These are phyloP conservation scores for Telmatherina bonti DNA, from an alignment of 2,797 vertebrate genomes.

Conservation along the genomic window DNA sequence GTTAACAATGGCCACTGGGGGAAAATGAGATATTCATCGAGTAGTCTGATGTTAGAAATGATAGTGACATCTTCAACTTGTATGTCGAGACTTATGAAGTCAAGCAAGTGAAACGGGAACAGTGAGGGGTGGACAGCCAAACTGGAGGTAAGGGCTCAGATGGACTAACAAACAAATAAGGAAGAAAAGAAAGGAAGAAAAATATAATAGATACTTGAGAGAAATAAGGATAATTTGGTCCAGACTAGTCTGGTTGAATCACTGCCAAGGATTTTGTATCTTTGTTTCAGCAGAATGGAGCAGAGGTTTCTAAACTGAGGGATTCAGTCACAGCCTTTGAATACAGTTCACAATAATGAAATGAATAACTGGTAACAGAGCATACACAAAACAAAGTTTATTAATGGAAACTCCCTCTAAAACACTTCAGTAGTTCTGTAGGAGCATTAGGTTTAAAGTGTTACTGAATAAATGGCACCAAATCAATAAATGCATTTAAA, in stretches of 20 bases:
- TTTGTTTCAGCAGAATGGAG: constrained; percentile 20
- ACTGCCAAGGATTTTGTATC: constrained; percentile 2
- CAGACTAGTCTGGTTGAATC: constrained; percentile 13
- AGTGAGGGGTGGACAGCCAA: constrained; percentile 18
- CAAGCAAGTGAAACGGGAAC: constrained; percentile 29
- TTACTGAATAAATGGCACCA: constrained; percentile 24
- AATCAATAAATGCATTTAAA: constrained; percentile 42
- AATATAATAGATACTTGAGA: constrained; percentile 10
- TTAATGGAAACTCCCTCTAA: constrained; percentile 14
- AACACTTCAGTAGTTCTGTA: constrained; percentile 21
- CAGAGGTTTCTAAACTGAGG: constrained; percentile 36
- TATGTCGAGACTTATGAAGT: constrained; percentile 41
- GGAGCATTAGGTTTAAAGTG: constrained; percentile 21
- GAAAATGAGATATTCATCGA: constrained; percentile 13
- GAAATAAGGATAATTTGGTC: constrained; percentile 21
- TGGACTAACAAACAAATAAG: constrained; percentile 20
- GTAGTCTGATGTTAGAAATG: constrained; percentile 40
- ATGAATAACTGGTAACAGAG: constrained; percentile 18
- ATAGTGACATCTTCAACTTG: constrained; percentile 36
- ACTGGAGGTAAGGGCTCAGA: constrained; percentile 19
- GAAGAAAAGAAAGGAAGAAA: constrained; percentile 2
- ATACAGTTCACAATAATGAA: constrained; percentile 14
- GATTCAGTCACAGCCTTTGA: constrained; percentile 10
- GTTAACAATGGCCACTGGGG: constrained; percentile 49
- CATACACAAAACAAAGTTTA: constrained; percentile 23